phyloP scores from a whole-genome alignment of 2,888 invertebrate species.

The Lepas anatifera region DNA sequence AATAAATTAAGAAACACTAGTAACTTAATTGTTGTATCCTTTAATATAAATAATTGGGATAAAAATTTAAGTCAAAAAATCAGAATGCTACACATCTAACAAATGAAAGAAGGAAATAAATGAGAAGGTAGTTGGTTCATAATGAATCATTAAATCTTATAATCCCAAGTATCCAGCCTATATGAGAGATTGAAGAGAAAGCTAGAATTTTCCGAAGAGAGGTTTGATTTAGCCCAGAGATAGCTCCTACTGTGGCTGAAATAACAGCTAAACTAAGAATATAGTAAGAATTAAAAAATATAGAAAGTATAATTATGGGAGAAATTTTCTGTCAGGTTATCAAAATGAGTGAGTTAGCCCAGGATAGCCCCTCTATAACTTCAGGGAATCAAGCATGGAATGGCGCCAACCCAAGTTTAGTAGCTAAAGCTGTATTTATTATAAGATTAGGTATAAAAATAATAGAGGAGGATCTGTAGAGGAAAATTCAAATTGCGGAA shows the following conservation, averaged over 20 bases:
- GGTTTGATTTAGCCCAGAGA: constrained; percentile 44
- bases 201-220: constrained; percentile 46
- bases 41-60: too few relatives aligned
- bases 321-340: constrained; percentile 53
- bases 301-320: constrained; percentile 44
- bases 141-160: too few relatives aligned
- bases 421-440: constrained; percentile 33
- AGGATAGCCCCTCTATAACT: constrained; percentile 45
- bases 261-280: constrained; percentile 39
- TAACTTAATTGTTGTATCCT: too few relatives aligned
- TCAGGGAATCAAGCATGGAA: constrained; percentile 49
- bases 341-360: constrained; percentile 44
- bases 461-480: not conserved
- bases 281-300: constrained; percentile 36
- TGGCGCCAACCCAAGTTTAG: constrained; percentile 46
- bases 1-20: too few relatives aligned
- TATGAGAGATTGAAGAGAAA: constrained; percentile 51
- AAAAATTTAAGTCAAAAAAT: too few relatives aligned
- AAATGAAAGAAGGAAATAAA: too few relatives aligned
- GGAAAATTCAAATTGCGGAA: not conserved
- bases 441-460: constrained; percentile 22
- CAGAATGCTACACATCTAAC: too few relatives aligned
- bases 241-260: constrained; percentile 40
- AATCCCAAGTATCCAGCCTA: constrained; percentile 43
- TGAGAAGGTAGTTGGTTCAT: too few relatives aligned